phyloP scores from a whole-genome alignment of 2,113 vertebrate genomes.

The Sialia sialis region DNA sequence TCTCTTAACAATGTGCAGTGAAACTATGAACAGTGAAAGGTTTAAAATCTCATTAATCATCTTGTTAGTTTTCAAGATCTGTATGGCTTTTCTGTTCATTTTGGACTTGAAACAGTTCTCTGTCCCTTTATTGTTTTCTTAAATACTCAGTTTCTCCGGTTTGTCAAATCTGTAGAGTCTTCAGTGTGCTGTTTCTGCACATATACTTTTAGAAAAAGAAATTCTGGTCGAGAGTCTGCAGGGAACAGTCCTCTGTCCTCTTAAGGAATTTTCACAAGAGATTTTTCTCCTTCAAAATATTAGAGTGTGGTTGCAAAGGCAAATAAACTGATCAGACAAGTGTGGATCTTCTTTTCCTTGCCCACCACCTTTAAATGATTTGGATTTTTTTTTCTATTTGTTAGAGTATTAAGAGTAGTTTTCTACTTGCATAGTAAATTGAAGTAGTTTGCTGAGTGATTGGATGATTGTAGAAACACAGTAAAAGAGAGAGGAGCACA shows the following conservation, averaged over 20 bases:
- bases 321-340: background rate
- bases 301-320: background rate
- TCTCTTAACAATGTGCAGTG: background rate
- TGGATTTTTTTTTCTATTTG: background rate
- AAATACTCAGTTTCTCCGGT: background rate
- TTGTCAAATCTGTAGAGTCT: background rate
- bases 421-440: background rate
- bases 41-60: background rate
- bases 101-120: background rate
- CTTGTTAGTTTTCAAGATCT: background rate
- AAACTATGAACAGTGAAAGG: background rate
- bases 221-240: background rate
- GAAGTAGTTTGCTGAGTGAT: background rate
- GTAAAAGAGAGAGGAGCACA: background rate
- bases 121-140: background rate
- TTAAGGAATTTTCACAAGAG: background rate
- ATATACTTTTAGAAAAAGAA: background rate
- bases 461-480: background rate
- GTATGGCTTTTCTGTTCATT: background rate
- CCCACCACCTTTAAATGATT: background rate
- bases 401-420: background rate
- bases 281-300: background rate
- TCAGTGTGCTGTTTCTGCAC: background rate
- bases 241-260: background rate
- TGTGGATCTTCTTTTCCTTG: background rate